Evolutionary conservation across 1,140 invertebrate genomes (phyloP).

Genomic region (Eciton burchellii): DNA sequence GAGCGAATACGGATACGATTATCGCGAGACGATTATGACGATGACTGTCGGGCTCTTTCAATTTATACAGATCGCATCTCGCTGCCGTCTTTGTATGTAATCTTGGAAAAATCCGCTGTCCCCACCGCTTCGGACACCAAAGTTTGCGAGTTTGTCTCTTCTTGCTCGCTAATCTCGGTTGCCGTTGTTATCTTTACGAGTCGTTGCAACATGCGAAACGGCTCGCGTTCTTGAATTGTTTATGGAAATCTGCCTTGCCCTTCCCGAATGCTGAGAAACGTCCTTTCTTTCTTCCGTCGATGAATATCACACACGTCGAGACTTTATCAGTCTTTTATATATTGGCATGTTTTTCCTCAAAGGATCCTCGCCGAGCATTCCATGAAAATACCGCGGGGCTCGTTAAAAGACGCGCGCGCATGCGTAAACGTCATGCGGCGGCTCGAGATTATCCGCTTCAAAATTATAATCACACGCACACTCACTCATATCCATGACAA

Average conservation of each 20-base stretch:
- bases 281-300: too few relatives aligned
- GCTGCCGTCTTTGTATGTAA: constrained; percentile 58
- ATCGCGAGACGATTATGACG: too few relatives aligned
- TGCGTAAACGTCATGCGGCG: constrained; percentile 24
- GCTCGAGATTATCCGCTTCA: neutral
- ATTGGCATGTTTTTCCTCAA: neutral
- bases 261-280: neutral
- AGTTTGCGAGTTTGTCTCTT: constrained; percentile 20
- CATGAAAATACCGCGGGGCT: neutral
- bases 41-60: too few relatives aligned
- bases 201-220: neutral
- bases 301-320: constrained; percentile 7
- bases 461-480: constrained; percentile 9
- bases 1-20: too few relatives aligned
- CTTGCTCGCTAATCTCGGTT: constrained; percentile 8
- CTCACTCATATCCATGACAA: constrained; percentile 2
- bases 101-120: constrained; percentile 29
- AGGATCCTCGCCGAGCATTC: constrained; percentile 1
- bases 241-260: neutral
- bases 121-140: neutral
- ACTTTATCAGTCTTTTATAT: neutral
- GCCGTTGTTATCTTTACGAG: constrained; percentile 49
- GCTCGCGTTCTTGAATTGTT: constrained; percentile 54
- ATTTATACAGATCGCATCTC: too few relatives aligned
- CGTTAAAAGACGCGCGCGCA: constrained; percentile 24